phyloP scores from a whole-genome alignment of 2,113 vertebrate genomes.

The Heptranchias perlo region DNA sequence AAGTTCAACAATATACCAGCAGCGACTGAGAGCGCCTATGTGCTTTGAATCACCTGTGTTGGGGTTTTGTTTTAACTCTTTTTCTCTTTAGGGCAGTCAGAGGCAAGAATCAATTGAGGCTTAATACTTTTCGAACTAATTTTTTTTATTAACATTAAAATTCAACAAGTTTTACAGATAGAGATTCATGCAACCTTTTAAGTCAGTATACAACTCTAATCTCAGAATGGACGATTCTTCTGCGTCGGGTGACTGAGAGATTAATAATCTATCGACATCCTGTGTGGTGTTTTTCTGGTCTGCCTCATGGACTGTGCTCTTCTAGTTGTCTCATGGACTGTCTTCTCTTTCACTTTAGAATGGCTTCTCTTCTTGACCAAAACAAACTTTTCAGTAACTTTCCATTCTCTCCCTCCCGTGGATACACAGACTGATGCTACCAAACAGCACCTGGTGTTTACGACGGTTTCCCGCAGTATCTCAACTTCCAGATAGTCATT shows the following conservation, averaged over 20 bases:
- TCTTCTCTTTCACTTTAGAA: no score
- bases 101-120: not conserved
- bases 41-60: not conserved
- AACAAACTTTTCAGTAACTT: not conserved
- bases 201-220: not conserved
- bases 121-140: not conserved
- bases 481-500: not conserved
- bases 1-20: not conserved
- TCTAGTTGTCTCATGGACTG: no score
- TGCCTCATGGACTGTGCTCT: no score
- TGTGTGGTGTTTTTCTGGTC: not conserved
- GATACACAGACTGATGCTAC: not conserved
- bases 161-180: not conserved
- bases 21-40: not conserved
- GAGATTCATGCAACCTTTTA: not conserved
- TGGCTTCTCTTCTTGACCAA: not conserved
- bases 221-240: not conserved
- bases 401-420: not conserved
- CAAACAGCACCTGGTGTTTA: no score
- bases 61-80: not conserved
- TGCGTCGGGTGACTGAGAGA: not conserved
- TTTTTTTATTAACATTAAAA: not conserved
- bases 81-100: not conserved
- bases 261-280: not conserved
- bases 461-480: not conserved